Evolutionary conservation across 2,797 vertebrate genomes (phyloP).

Genomic region (Lemur catta): DNA sequence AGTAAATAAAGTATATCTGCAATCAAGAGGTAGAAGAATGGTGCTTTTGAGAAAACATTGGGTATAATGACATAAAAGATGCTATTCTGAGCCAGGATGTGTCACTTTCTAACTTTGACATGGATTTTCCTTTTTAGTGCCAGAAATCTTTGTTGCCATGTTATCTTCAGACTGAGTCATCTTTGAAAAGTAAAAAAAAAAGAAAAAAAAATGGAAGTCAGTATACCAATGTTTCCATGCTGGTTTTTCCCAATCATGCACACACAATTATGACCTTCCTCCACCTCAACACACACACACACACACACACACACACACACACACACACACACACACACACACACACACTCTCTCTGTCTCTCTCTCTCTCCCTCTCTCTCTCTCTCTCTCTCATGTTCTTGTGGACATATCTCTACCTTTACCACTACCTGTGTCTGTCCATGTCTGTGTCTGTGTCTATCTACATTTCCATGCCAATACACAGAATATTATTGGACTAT

Average conservation of each 20-base stretch:
- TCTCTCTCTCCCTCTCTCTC: too few species aligned
- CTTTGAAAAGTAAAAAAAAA: constrained; percentile 52
- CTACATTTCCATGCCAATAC: background rate
- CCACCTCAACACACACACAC: background rate
- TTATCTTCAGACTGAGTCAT: constrained; percentile 24
- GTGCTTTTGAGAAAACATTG: background rate
- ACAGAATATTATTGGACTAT: background rate
- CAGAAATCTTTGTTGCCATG: background rate
- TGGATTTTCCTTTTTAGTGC: background rate
- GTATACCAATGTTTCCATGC: background rate
- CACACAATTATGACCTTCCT: rapidly evolving
- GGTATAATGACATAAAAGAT: constrained; percentile 16
- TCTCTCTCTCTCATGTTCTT: rapidly evolving
- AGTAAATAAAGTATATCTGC: background rate
- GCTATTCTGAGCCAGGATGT: background rate
- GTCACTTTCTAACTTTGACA: background rate
- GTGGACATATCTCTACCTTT: too few species aligned
- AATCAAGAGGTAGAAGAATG: background rate
- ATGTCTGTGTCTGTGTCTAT: background rate
- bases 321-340: background rate
- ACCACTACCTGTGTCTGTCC: background rate
- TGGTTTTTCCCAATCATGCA: background rate
- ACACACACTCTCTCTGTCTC: too few species aligned
- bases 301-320: background rate
- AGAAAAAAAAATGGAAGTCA: background rate